Conservation (phyloP, 2,888 invertebrate genomes). For the Gandaritis pyraliata region DNA sequence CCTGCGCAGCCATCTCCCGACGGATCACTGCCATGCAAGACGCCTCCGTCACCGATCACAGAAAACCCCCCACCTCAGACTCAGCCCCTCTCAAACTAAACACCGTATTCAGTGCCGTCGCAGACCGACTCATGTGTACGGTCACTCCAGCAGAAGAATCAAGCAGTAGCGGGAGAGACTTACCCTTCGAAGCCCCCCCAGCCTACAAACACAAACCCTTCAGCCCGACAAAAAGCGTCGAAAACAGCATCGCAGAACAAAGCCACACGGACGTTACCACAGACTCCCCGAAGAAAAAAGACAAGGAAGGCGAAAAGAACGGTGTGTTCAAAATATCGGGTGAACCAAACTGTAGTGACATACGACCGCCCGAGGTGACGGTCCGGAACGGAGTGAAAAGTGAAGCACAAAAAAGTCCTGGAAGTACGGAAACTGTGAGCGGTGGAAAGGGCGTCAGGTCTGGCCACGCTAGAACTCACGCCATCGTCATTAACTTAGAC, state of each 20-base stretch:
- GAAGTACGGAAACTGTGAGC: conserved; percentile 68
- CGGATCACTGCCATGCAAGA: conserved; percentile 93
- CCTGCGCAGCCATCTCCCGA: conserved; percentile 89
- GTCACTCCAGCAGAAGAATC: conserved; percentile 81
- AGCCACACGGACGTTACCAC: conserved; percentile 76
- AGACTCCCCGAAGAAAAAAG: conserved; percentile 71
- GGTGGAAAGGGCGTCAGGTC: conserved; percentile 70
- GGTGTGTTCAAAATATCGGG: conserved; percentile 80
- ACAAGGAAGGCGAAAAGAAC: conserved; percentile 70
- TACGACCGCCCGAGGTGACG: conserved; percentile 71
- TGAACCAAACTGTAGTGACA: conserved; percentile 75
- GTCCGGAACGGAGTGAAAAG: conserved; percentile 68
- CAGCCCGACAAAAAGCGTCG: conserved; percentile 75
- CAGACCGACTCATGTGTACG: conserved; percentile 80
- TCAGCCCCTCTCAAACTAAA: conserved; percentile 79
- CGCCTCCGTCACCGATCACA: conserved; percentile 85
- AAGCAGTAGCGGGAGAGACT: conserved; percentile 77
- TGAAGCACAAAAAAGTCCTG: conserved; percentile 71
- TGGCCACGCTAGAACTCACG: conserved; percentile 89
- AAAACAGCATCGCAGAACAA: conserved; percentile 70
- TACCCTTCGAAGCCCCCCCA: conserved; percentile 77
- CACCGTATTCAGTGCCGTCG: conserved; percentile 81
- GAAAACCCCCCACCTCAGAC: conserved; percentile 78
- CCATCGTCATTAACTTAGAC: conserved; percentile 91
- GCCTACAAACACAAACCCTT: conserved; percentile 78